Percentiles rank a stretch among this genome's conserved stretches.
These are phyloP conservation scores for Trachelus troglodyta DNA, from an alignment of 2,888 invertebrate species.

Conservation along the genomic window DNA sequence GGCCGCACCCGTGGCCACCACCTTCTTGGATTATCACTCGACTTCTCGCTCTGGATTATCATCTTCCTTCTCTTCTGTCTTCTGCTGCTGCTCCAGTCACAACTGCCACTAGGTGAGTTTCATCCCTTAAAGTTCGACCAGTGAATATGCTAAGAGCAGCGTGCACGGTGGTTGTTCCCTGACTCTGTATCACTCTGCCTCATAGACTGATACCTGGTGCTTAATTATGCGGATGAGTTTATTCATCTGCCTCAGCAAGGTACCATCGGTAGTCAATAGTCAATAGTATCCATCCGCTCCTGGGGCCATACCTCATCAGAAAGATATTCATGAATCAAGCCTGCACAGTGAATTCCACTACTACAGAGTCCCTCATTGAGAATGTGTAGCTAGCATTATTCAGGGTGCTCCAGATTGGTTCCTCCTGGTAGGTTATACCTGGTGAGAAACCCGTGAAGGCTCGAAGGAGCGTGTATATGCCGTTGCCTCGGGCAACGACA, in stretches of 20 bases:
- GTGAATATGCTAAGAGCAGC: background rate
- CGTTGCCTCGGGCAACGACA: background rate
- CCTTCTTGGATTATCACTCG: background rate
- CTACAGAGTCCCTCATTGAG: background rate
- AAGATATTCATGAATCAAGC: background rate
- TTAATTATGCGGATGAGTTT: background rate
- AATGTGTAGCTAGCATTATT: background rate
- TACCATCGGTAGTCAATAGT: background rate
- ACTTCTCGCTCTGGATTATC: constrained; percentile 4
- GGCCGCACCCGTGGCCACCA: background rate
- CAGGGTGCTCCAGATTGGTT: background rate
- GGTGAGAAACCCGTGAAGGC: background rate
- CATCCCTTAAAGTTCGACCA: background rate
- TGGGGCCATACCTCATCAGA: background rate
- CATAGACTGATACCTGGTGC: background rate
- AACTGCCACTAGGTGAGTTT: background rate
- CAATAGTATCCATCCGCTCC: background rate
- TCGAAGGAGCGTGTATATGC: background rate
- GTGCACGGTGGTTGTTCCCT: background rate
- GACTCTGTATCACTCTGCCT: background rate
- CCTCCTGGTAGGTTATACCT: background rate
- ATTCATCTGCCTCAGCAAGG: background rate
- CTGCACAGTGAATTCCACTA: background rate
- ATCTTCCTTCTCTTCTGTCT: constrained; percentile 10
- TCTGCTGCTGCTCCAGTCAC: background rate